A percentile compares a stretch with the other conserved stretches of the same genome.
These are phyloP conservation scores for Zygaena filipendulae DNA, from an alignment of 2,888 invertebrate species.

Conservation along the genomic window DNA sequence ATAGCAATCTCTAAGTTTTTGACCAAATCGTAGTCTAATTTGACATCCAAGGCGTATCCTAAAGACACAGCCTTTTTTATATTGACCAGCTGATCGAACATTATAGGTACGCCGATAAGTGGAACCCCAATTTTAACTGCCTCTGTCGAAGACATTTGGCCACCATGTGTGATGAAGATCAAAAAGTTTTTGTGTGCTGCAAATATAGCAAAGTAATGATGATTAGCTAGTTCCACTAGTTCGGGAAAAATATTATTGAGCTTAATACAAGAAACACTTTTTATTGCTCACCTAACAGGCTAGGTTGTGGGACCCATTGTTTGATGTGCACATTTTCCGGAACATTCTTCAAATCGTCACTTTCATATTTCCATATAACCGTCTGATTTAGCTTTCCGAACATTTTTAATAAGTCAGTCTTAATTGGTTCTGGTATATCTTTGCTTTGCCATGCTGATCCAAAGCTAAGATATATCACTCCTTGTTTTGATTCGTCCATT, in stretches of 20 bases:
- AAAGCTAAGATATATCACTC: slow-evolving; percentile 31
- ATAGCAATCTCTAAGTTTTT: slow-evolving; percentile 10
- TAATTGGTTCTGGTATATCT: slow-evolving; percentile 19
- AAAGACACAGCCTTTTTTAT: slow-evolving; percentile 9
- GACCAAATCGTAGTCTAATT: slow-evolving; percentile 8
- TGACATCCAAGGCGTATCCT: slow-evolving; percentile 11
- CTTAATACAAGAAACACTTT: neutral
- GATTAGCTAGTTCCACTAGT: too few relatives aligned
- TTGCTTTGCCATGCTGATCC: slow-evolving; percentile 27
- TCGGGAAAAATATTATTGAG: too few relatives aligned
- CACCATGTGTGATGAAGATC: slow-evolving; percentile 14
- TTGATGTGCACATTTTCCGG: slow-evolving; percentile 27
- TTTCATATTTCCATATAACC: slow-evolving; percentile 33
- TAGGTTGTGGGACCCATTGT: slow-evolving; percentile 28
- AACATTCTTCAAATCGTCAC: slow-evolving; percentile 15
- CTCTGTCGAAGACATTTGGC: slow-evolving; percentile 9
- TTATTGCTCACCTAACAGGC: slow-evolving; percentile 4
- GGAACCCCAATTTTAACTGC: slow-evolving; percentile 13
- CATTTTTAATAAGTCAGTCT: slow-evolving; percentile 19
- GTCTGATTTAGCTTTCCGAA: slow-evolving; percentile 28
- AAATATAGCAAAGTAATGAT: slow-evolving; percentile 1
- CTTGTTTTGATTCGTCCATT: slow-evolving; percentile 23
- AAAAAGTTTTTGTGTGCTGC: slow-evolving; percentile 12
- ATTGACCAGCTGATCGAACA: slow-evolving; percentile 14
- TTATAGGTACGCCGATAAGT: slow-evolving; percentile 12